These are phyloP conservation scores for Passer domesticus DNA, from an alignment of 2,113 vertebrate species.

Conservation along the genomic window DNA sequence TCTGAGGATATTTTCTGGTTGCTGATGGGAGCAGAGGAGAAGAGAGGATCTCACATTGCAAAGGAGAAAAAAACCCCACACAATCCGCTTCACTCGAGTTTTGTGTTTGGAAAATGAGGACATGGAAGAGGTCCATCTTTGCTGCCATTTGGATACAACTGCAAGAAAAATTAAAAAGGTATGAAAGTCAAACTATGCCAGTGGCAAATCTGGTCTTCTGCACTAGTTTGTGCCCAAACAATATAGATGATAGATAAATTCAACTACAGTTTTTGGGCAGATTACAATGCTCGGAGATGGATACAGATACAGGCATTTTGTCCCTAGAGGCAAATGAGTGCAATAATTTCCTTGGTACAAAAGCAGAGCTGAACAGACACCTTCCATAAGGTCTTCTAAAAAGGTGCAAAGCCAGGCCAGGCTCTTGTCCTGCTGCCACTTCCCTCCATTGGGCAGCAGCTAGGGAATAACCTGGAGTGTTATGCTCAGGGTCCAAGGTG, in stretches of 20 bases:
- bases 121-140: not conserved
- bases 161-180: not conserved
- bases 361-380: not conserved
- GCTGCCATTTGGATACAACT: not conserved
- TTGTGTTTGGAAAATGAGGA: not conserved
- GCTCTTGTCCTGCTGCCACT: not conserved
- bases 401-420: no score
- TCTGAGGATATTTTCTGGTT: not conserved
- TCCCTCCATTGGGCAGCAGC: not conserved
- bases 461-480: not conserved
- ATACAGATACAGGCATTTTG: not conserved
- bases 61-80: not conserved
- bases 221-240: not conserved
- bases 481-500: fast-evolving
- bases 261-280: not conserved
- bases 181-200: not conserved
- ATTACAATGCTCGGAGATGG: not conserved
- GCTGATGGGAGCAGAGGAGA: not conserved
- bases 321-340: not conserved
- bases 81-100: fast-evolving
- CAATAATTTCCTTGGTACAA: not conserved
- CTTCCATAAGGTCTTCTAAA: not conserved
- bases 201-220: not conserved
- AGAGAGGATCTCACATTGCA: not conserved
- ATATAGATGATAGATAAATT: not conserved